Evolutionary conservation across 2,888 invertebrate genomes (phyloP).

Genomic region (Pseudococcus jackbeardsleyi): DNA sequence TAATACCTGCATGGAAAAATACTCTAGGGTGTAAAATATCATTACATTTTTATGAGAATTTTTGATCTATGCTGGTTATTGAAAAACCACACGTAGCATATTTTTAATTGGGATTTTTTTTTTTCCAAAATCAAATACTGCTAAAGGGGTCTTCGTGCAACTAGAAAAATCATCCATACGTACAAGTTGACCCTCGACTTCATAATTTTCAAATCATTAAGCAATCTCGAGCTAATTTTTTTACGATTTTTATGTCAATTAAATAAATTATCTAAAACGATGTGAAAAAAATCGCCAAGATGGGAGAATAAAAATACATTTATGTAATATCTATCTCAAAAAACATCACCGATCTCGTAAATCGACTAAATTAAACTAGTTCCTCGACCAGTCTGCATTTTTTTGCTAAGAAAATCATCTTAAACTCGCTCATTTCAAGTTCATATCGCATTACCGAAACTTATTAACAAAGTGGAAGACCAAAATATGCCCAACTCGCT

Average conservation of each 20-base stretch:
- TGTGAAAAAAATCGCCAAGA: too few relatives aligned
- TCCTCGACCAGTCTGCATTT: background rate
- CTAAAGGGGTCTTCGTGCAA: background rate
- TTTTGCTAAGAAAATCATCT: constrained; percentile 6
- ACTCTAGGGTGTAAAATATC: too few relatives aligned
- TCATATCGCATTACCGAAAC: constrained; percentile 3
- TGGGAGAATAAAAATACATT: background rate
- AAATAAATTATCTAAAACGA: background rate
- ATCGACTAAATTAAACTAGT: background rate
- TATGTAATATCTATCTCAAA: background rate
- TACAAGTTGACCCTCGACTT: background rate
- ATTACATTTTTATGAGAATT: background rate
- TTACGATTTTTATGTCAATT: background rate
- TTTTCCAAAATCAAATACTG: background rate
- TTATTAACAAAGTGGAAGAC: background rate
- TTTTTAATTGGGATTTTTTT: background rate
- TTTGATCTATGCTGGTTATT: background rate
- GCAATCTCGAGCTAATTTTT: background rate
- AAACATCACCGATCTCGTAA: background rate
- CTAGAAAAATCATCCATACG: background rate
- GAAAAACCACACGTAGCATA: background rate
- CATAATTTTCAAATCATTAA: background rate
- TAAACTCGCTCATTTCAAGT: constrained; percentile 14
- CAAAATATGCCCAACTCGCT: background rate
- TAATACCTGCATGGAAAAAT: too few relatives aligned